A percentile compares a stretch with the other conserved stretches of the same genome.
Conservation (phyloP, 2,113 vertebrate species). For the Onychorhynchus coronatus region DNA sequence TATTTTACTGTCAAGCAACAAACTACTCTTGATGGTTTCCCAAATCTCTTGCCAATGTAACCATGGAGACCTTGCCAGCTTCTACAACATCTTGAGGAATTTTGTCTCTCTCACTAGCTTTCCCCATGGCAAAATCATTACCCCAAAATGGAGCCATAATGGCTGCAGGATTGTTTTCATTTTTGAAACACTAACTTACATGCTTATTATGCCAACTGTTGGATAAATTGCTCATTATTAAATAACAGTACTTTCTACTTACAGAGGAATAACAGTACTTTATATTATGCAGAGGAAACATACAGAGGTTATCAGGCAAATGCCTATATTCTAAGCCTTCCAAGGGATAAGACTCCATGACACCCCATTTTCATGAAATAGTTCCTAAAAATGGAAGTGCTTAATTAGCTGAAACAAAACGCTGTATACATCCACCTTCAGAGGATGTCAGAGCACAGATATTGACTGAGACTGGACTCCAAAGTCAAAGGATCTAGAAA, state of each 20-base stretch:
- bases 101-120: neutral
- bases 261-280: neutral
- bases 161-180: neutral
- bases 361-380: neutral
- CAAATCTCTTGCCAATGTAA: neutral
- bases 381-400: neutral
- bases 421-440: neutral
- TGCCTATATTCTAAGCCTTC: neutral
- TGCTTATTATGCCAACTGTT: neutral
- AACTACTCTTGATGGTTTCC: neutral
- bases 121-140: neutral
- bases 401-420: neutral
- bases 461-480: neutral
- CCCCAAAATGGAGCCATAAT: neutral
- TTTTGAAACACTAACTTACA: neutral
- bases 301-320: neutral
- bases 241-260: neutral
- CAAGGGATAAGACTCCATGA: neutral
- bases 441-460: neutral
- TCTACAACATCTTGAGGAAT: neutral
- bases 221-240: neutral
- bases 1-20: neutral
- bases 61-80: conserved; percentile 21
- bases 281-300: neutral
- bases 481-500: neutral